A percentile compares a stretch with the other conserved stretches of the same genome.
These are phyloP conservation scores for Drosophila borborema DNA, from an alignment of 2,888 invertebrate species.

Conservation along the genomic window DNA sequence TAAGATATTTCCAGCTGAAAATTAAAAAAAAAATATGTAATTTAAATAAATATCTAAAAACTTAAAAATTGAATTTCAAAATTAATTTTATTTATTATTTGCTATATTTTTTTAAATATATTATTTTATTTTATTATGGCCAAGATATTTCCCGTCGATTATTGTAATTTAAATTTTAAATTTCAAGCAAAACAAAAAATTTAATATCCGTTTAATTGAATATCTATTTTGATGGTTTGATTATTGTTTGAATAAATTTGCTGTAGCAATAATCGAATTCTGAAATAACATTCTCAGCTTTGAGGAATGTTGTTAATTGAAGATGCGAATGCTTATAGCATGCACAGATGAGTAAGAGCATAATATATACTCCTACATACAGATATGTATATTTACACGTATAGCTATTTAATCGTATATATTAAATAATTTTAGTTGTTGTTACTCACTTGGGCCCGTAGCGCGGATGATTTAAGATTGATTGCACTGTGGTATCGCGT, in stretches of 20 bases:
- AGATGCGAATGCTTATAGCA: conserved; percentile 11
- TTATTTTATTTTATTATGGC: too few relatives aligned
- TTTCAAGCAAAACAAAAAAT: background rate
- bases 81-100: too few relatives aligned
- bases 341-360: conserved; percentile 10
- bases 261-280: background rate
- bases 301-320: conserved; percentile 47
- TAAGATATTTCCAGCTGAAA: too few relatives aligned
- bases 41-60: too few relatives aligned
- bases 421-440: background rate
- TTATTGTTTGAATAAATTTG: background rate
- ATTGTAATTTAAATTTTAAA: too few relatives aligned
- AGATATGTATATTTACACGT: background rate
- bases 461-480: conserved; percentile 92
- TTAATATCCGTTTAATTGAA: background rate
- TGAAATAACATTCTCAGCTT: conserved; percentile 16
- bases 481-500: conserved; percentile 96
- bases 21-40: too few relatives aligned
- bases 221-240: background rate
- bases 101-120: too few relatives aligned
- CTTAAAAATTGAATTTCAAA: too few relatives aligned
- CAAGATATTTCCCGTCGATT: too few relatives aligned
- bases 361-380: background rate
- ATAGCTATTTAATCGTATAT: background rate
- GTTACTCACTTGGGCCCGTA: conserved; percentile 94